Evolutionary conservation across 2,113 vertebrate genomes (phyloP), one percentile per base, ranked within the genome.

Genomic region (Actinemys pallida): DNA sequence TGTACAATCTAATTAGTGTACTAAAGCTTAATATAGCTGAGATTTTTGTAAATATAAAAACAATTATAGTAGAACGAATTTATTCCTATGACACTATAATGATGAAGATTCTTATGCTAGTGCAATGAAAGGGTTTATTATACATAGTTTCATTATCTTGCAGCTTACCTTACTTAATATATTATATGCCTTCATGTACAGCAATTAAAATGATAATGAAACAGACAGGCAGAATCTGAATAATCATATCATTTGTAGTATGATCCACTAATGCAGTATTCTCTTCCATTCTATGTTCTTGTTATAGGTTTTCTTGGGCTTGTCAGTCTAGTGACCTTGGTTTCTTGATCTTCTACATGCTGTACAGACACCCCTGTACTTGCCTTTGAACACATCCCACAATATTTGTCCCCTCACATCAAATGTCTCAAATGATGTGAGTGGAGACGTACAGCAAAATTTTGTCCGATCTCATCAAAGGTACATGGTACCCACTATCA

Each of bases 11-110:
- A 97, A 98, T 98, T 96, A 97, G 94, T 91, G 65, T 80, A 90
- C 92, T 95, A 96, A 97, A 92, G 95, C 94, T 97, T 97, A 97
- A 97, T 97, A 96, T 98, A 97, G 96, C 90, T 95, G 94, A 90
- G 91, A 22, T 52, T 93, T 96, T 97, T 6, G 92, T 97, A 98
- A 98, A 97, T 98, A 98, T 96, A 95, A 97, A 98, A 98, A 96
- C 96, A 97, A 97, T 97, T 97, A 94, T 90, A 96, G 92, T 87
- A 91, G 96, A 97, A 95, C 96, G 94, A 97, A 97, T 94, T 89
- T 89, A 94, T 96, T 96, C 92, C 85, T 42, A 0, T 90, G 94
- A 97, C 85, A 89, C 90, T 88, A 79, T 95, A 91, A 96, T 94
- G 93, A 96, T n/a, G 88, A 86, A 89, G 90, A 93, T 89, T 90